phyloP scores from a whole-genome alignment of 2,113 vertebrate species.

The Nettapus auritus region DNA sequence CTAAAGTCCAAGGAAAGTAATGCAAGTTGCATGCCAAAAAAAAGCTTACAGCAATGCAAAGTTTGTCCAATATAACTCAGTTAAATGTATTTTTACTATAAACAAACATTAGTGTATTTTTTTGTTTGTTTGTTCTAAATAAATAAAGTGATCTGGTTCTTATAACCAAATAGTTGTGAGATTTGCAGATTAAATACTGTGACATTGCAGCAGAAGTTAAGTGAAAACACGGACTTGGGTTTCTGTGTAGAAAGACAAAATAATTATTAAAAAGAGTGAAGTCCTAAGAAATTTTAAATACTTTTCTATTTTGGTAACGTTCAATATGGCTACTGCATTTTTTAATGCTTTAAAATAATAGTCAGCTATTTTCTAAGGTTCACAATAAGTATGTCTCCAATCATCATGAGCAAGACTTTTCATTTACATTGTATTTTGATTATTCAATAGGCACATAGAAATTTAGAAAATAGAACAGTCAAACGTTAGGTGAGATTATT shows the following conservation, averaged over 20 bases:
- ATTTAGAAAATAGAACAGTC: not conserved
- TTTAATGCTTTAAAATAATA: not conserved
- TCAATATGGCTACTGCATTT: not conserved
- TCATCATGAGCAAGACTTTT: not conserved
- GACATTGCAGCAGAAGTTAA: fast-evolving
- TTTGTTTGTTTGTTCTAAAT: not conserved
- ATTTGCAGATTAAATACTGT: not conserved
- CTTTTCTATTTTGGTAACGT: not conserved
- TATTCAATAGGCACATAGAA: not conserved
- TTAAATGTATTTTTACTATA: not conserved
- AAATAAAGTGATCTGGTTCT: not conserved
- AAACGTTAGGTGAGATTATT: constrained; percentile 1
- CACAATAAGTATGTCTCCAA: not conserved
- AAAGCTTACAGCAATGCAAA: not conserved
- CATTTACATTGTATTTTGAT: constrained; percentile 20
- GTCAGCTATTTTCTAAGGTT: not conserved
- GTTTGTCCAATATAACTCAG: not conserved
- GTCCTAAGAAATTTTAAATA: not conserved
- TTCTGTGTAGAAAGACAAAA: not conserved
- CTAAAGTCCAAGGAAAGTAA: not conserved
- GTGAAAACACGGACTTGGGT: not conserved
- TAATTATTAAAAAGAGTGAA: not conserved
- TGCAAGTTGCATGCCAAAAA: not conserved
- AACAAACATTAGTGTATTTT: fast-evolving
- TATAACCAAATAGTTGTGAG: not conserved